Evolutionary conservation across 2,113 vertebrate species (phyloP).

Genomic region (Montifringilla adamsi): DNA sequence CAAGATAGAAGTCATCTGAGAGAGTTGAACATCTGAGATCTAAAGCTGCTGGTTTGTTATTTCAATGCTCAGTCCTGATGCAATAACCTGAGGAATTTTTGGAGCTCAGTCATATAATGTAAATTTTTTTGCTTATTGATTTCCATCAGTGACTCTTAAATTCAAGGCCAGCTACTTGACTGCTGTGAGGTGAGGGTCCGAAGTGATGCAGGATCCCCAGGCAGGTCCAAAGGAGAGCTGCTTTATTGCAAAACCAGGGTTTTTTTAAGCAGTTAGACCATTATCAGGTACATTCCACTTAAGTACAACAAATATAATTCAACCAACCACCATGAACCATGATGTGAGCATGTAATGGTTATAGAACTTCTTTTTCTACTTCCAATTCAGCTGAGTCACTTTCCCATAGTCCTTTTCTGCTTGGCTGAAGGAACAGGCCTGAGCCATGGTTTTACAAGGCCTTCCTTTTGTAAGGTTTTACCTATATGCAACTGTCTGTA

Average conservation of each 20-base stretch:
- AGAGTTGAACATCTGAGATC: background rate
- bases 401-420: background rate
- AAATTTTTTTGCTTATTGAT: background rate
- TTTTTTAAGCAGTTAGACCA: background rate
- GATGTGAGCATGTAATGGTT: accelerated
- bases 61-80: background rate
- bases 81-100: background rate
- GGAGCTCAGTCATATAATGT: background rate
- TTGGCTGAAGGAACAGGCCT: background rate
- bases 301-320: background rate
- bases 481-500: background rate
- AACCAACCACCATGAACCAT: background rate
- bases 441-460: background rate
- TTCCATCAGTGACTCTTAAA: background rate
- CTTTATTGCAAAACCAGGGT: background rate
- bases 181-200: background rate
- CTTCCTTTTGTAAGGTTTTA: background rate
- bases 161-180: background rate
- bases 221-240: background rate
- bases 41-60: background rate
- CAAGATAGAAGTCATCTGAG: background rate
- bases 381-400: background rate
- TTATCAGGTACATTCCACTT: background rate
- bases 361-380: background rate
- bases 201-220: background rate